Base-by-base conservation (phyloP, 2,113 vertebrate genomes). In the Nothobranchius furzeri region DNA sequence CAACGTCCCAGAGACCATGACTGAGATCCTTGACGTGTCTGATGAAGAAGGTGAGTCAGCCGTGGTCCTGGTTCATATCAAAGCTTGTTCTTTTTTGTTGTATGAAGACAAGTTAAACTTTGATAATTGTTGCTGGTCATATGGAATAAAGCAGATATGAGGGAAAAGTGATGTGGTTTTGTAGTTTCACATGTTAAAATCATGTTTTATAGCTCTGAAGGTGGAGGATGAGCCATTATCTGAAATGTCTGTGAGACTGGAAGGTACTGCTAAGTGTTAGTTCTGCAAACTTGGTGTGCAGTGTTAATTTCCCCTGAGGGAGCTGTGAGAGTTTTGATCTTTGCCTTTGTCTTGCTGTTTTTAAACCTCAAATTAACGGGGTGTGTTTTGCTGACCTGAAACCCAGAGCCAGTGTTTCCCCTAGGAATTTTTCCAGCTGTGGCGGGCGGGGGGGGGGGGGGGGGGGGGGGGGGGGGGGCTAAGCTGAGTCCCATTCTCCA, bases 1-100 rank as follows among this genome's bases (percentile, higher is more conserved):
- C 35, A 99, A 99, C 79, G 98, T 98, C 54, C 98, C 98, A 0
- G 98, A 99, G 90, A 99, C 98, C 4, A 98, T 99, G 97, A 98
- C 95, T 0, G 98, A 99, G 84, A 93, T 98, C 49, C 93, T 99
- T 25, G 98, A 99, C 79, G 96, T 99, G 30, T 99, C 98, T 43
- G 98, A 99, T 91, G 98, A 99, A 82, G 98, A 99, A 86, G 98
- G 98, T 99, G 79, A 95, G 96, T 52, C 36, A 46, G 17, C 15
- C 3, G n/a, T 54, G 24, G n/a, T 60, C 37, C 17, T 54, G 12
- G 8, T 49, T 40, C 7, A 11, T 25, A 25, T 30, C n/a, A 49
- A 37, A 36, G 36, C 14, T 20, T 20, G 20, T 20, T 69, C 30
- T 30, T 30, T 30, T 30, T 20, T 20, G 20, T 20, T 30, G 4